phyloP scores from a whole-genome alignment of 2,113 vertebrate genomes.

The Caracal caracal region DNA sequence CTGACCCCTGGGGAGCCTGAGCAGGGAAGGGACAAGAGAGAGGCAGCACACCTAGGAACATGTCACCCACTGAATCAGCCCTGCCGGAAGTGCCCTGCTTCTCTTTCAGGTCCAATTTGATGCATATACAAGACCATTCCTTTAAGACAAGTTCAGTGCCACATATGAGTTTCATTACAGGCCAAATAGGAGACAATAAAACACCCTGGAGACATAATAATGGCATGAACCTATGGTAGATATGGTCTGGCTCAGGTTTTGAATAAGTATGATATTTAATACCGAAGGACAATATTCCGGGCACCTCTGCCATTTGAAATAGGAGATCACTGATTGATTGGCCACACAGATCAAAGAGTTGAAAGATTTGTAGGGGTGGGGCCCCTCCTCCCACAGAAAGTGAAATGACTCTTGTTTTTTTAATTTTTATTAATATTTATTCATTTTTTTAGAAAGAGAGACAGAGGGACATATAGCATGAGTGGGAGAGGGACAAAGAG shows the following conservation, averaged over 20 bases:
- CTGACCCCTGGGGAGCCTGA: not conserved
- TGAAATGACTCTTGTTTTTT: not conserved
- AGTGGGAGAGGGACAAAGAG: too few species aligned
- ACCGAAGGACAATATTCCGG: not conserved
- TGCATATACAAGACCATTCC: constrained; percentile 11
- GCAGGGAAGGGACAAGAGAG: not conserved
- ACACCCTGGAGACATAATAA: constrained; percentile 1
- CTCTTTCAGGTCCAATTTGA: not conserved
- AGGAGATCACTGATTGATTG: constrained; percentile 32
- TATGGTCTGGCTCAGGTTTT: not conserved
- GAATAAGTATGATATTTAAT: constrained; percentile 33
- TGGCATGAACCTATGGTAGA: not conserved
- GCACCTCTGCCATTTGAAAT: not conserved
- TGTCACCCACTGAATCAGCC: not conserved
- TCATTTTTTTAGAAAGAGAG: too few species aligned
- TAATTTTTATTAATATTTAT: too few species aligned
- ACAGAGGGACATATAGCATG: too few species aligned
- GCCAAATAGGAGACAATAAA: not conserved
- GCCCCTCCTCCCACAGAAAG: not conserved
- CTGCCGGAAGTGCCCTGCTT: not conserved
- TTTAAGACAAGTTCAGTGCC: constrained; percentile 34
- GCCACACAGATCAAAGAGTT: not conserved
- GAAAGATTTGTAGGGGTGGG: not conserved
- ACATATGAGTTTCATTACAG: not conserved
- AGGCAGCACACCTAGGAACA: not conserved